Evolutionary conservation across 2,888 invertebrate genomes (phyloP), one percentile per base, ranked within the genome.

Genomic region (Caenorhabditis imperialis): DNA sequence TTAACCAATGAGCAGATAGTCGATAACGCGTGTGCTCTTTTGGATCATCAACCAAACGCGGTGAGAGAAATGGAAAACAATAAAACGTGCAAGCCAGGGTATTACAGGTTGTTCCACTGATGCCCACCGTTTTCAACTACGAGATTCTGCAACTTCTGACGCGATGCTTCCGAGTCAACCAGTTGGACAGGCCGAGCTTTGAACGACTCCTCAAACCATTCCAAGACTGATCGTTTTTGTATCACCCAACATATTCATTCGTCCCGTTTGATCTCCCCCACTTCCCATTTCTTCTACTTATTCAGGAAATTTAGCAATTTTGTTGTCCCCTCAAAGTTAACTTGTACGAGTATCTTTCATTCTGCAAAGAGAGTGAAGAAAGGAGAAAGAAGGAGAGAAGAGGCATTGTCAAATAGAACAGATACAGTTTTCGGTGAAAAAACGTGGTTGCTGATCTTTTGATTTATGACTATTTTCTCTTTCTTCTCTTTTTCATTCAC

Each of bases 1-100:
- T 62, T 93, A 78, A 91, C 91, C 16, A 94, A 95, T 88, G 91
- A 92, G 58, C 92, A 93, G 90, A 93, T 95, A 51, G 91, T 94
- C 77, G 93, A 93, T 84, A 94, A 94, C 89, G 91, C 94, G 57
- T 77, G 78, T 44, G 73, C 63, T 44, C 54, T 81, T 44, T 54
- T 81, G 53, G 67, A 76, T 33, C 54, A 74, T 38, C 63, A 70
- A 42, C 50, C 55, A 44, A 42, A 70, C 25, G 75, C 79, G 58
- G 83, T 83, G 38, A 40, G 74, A 40, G 16, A 30, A 44, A 14
- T 0, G 16, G 22, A 27, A 37, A 63, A 14, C 18, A 3, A 30
- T 12, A 10, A 25, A 33, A 30, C n/a, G n/a, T n/a, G n/a, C n/a
- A n/a, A n/a, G n/a, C n/a, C n/a, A n/a, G n/a, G n/a, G n/a, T n/a